phyloP scores from a whole-genome alignment of 2,113 vertebrate genomes.

The Sapayoa aenigma region DNA sequence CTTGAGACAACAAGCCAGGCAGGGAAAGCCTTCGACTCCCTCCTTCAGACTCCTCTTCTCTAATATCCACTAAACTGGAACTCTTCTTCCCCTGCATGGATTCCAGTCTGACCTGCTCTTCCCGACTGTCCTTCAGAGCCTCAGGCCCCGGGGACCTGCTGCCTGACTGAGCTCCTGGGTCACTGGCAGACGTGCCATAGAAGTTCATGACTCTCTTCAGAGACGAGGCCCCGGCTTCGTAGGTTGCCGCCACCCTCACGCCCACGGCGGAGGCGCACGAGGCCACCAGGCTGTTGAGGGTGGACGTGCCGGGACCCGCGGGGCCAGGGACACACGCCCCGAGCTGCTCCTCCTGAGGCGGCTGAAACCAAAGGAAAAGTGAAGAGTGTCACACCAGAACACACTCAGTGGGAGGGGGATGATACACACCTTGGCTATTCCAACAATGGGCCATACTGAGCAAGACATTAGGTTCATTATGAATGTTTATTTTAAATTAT shows the following conservation, averaged over 20 bases:
- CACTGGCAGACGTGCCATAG: slow-evolving; percentile 71
- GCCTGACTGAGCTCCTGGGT: slow-evolving; percentile 36
- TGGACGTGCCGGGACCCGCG: slow-evolving; percentile 74
- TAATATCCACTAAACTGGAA: slow-evolving; percentile 94
- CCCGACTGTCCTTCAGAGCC: slow-evolving; percentile 70
- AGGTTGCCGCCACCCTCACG: slow-evolving; percentile 91
- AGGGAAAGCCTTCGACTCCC: slow-evolving; percentile 91
- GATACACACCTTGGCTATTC: not conserved
- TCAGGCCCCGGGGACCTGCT: slow-evolving; percentile 55
- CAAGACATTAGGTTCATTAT: not conserved
- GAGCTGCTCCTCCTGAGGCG: slow-evolving; percentile 61
- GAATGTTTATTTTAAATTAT: not conserved
- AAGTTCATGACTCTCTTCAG: slow-evolving; percentile 96
- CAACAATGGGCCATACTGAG: not conserved
- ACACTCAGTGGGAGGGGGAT: not conserved
- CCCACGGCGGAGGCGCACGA: slow-evolving; percentile 94
- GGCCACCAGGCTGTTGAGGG: slow-evolving; percentile 90
- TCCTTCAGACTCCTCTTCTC: slow-evolving; percentile 89
- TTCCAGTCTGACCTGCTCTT: slow-evolving; percentile 85
- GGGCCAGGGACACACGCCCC: slow-evolving; percentile 70
- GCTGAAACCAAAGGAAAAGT: slow-evolving; percentile 69
- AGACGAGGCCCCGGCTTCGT: slow-evolving; percentile 88
- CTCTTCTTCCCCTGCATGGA: slow-evolving; percentile 95
- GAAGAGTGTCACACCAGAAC: not conserved
- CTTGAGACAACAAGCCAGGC: slow-evolving; percentile 95